Percentiles rank a stretch among this genome's conserved stretches.
phyloP scores from a whole-genome alignment of 2,888 invertebrate species.

The Lomographa bimaculata region DNA sequence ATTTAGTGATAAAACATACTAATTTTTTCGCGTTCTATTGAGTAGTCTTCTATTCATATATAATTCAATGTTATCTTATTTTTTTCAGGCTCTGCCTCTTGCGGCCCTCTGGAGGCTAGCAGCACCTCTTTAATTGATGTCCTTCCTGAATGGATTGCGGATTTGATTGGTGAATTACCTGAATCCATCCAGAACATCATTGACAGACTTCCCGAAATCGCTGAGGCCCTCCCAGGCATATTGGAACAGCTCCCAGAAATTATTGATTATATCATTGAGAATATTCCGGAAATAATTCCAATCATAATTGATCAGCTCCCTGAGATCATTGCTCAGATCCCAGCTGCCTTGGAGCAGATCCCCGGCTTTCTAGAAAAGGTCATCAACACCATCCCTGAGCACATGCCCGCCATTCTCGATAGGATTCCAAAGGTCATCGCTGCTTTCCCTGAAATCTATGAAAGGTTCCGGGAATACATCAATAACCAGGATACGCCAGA shows the following conservation, averaged over 20 bases:
- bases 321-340: constrained; percentile 17
- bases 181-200: constrained; percentile 17
- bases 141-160: constrained; percentile 16
- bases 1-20: too few species aligned
- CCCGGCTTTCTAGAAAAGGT: constrained; percentile 4
- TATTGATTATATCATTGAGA: constrained; percentile 4
- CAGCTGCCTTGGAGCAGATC: constrained; percentile 2
- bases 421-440: constrained; percentile 7
- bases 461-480: constrained; percentile 9
- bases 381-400: constrained; percentile 12
- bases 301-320: constrained; percentile 10
- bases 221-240: constrained; percentile 9
- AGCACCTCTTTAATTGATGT: constrained; percentile 2
- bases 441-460: constrained; percentile 9
- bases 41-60: too few species aligned
- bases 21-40: too few species aligned
- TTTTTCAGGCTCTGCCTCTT: constrained; percentile 13
- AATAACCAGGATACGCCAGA: constrained; percentile 11
- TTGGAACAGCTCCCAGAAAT: constrained; percentile 8
- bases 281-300: constrained; percentile 9
- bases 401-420: constrained; percentile 16
- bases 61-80: too few species aligned
- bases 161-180: constrained; percentile 3
- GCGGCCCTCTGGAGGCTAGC: constrained; percentile 11
- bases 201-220: constrained; percentile 16